phyloP scores from a whole-genome alignment of 2,797 vertebrate genomes.

The Onychomys torridus region DNA sequence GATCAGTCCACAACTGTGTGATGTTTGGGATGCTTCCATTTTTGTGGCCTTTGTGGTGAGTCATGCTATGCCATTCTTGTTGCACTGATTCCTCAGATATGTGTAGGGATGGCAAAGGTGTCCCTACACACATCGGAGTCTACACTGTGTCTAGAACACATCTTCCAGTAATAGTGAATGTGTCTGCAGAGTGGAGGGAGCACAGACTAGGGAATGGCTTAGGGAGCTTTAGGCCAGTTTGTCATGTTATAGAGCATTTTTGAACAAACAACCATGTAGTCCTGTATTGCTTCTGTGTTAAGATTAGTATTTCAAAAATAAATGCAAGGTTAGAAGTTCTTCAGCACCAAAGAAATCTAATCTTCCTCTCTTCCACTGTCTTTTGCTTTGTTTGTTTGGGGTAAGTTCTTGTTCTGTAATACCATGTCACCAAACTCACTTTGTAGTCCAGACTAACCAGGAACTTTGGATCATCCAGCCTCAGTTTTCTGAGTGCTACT shows the following conservation, averaged over 20 bases:
- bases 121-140: too few species aligned
- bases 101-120: background rate
- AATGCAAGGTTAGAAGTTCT: background rate
- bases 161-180: background rate
- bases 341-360: background rate
- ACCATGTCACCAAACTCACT: background rate
- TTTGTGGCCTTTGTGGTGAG: background rate
- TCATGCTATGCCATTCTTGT: background rate
- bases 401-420: background rate
- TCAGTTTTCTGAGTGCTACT: background rate
- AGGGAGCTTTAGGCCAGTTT: background rate
- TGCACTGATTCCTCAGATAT: background rate
- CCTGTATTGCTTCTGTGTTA: background rate
- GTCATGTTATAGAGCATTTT: background rate
- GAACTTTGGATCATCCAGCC: background rate
- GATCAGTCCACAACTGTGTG: background rate
- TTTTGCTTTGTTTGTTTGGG: background rate
- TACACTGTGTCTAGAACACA: background rate
- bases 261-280: background rate
- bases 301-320: slow-evolving; percentile 1
- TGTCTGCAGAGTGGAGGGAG: background rate
- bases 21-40: background rate
- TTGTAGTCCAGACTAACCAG: background rate
- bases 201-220: background rate
- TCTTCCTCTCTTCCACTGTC: background rate